Base-by-base conservation (phyloP, 2,888 invertebrate genomes). In the Synanthedon tipuliformis region DNA sequence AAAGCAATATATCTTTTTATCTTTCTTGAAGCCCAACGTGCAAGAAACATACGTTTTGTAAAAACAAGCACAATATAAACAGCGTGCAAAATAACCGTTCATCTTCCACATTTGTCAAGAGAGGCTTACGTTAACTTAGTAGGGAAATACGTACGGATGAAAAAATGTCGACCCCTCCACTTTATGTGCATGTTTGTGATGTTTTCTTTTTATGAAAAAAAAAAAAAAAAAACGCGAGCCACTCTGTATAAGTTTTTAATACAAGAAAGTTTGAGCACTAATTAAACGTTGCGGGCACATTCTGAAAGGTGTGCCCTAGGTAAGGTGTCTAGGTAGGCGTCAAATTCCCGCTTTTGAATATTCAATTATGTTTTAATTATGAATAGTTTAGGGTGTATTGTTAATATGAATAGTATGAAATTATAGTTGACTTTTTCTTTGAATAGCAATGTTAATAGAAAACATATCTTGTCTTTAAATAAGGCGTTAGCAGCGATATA, bases 21-120 rank as follows among this genome's bases (percentile, higher is more conserved):
- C 65, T 69, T 68, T 64, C 67, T 65, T 62, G 64, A 68, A 69
- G 65, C 68, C 63, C 64, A 62, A 63, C 68, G 60, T 64, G 63
- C 63, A 66, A 60, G 62, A 62, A 66, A 69, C 66, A 73, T 78
- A 34, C 34, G 34, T 70, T 73, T 73, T 75, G 71, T 65, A 81
- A 74, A 71, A 61, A 74, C 59, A 65, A 66, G 60, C 64, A 72
- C 61, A 78, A 74, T 72, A 78, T 75, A 78, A 80, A 81, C 78
- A 78, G 71, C 73, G 75, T 70, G 77, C 75, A 78, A 80, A 81
- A 84, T 81, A 84, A 82, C 83, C 79, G 81, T 85, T 82, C 81
- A 82, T 84, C 83, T 82, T 78, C 76, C 75, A 73, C 83, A 87
- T 87, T 85, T 87, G 86, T 87, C 86, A 85, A 71, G 74, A 69